Evolutionary conservation across 2,113 vertebrate genomes (phyloP), one percentile per base, ranked within the genome.

Genomic region (Steatornis caripensis): DNA sequence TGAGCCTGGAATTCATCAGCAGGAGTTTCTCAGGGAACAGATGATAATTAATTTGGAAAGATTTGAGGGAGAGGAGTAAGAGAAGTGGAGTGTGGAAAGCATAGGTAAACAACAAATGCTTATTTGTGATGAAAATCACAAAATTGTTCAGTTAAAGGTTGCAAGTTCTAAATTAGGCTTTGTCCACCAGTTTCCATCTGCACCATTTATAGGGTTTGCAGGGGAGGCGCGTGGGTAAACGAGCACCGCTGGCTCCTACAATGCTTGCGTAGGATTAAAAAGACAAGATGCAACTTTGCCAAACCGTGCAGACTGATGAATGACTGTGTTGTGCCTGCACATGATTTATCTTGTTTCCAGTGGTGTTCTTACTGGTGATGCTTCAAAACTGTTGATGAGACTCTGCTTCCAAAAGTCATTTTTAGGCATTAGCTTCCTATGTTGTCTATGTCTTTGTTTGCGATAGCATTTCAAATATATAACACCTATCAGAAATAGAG

Each of bases 31-130:
- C n/a, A 79, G 91, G 87, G 87, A 95, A 91, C 12, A 94, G 81
- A 83, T 71, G 49, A 93, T 96, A 95, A 97, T 94, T 95, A 95
- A 97, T 96, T 93, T 93, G 92, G 80, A 89, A 76, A 89, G 57
- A 82, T 91, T 69, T 91, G 61, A 87, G 53, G 57, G 57, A 95
- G 77, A 71, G 20, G 53, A 80, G 49, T 78, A 89, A 93, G 60
- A 92, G 61, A 57, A 93, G 36, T 26, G 32, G 61, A 76, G 17
- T 58, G 30, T 84, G 54, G 34, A 95, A 84, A 66, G 65, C 84
- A 21, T 23, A 84, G 62, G 81, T 95, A 92, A 93, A 87, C 66
- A 76, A 39, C 61, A 72, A 79, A 68, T 76, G 61, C 26, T 92
- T 78, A 55, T 57, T 58, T 0, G 0, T 65, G 12, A 46, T 69